Percentiles rank a stretch among this genome's conserved stretches.
Evolutionary conservation across 2,888 invertebrate genomes (phyloP).

Genomic region (Cataglyphis albicans): DNA sequence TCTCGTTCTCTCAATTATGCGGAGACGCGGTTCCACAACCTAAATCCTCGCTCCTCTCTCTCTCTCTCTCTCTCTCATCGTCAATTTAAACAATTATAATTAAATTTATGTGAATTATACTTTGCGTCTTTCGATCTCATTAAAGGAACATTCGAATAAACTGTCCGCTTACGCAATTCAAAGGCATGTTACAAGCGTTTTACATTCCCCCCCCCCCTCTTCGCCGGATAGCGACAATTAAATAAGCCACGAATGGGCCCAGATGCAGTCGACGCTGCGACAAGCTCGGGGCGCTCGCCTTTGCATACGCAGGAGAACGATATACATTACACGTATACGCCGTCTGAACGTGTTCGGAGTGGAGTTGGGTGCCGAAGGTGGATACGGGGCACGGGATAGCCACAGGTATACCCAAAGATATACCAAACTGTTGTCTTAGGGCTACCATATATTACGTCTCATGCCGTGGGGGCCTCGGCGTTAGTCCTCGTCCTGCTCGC

Average conservation of each 20-base stretch:
- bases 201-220: background rate
- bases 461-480: conserved; percentile 68
- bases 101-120: background rate
- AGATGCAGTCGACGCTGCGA: conserved; percentile 56
- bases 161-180: background rate
- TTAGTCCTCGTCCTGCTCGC: conserved; percentile 68
- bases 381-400: conserved; percentile 59
- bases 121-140: background rate
- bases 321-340: conserved; percentile 40
- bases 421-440: conserved; percentile 82
- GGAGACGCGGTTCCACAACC: conserved; percentile 53
- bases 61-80: background rate
- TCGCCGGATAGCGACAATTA: conserved; percentile 64
- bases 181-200: background rate
- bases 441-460: conserved; percentile 83
- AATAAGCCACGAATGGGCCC: conserved; percentile 62
- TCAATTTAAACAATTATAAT: background rate
- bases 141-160: background rate
- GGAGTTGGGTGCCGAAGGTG: conserved; percentile 61
- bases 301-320: conserved; percentile 39
- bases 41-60: conserved; percentile 12
- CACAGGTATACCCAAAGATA: conserved; percentile 74
- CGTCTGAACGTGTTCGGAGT: conserved; percentile 65
- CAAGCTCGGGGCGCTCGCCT: conserved; percentile 42
- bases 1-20: conserved; percentile 58